Conservation (phyloP, 2,113 vertebrate genomes). For the Petaurus breviceps region DNA sequence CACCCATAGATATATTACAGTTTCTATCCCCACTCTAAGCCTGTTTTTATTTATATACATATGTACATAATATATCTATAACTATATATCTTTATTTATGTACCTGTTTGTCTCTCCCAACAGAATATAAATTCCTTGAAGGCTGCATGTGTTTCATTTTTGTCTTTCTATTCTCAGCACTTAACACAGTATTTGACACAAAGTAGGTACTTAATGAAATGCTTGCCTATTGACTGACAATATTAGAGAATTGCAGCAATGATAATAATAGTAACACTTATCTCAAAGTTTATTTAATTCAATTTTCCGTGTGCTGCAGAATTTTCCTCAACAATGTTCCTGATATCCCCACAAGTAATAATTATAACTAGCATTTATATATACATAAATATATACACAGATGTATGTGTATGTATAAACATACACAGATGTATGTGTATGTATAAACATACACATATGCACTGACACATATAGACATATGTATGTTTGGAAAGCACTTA, state of each 20-base stretch:
- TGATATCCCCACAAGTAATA: not conserved
- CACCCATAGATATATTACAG: not conserved
- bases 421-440: too few relatives aligned
- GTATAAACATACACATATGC: not conserved
- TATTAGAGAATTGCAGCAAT: not conserved
- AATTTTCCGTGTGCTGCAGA: not conserved
- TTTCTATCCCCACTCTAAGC: not conserved
- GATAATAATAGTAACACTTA: not conserved
- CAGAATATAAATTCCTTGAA: not conserved
- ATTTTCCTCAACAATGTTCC: not conserved
- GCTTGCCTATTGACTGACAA: not conserved
- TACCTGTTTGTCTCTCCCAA: not conserved
- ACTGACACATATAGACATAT: not conserved
- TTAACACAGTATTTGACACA: not conserved
- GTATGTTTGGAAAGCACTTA: not conserved
- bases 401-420: not conserved
- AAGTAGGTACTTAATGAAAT: not conserved
- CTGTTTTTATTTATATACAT: not conserved
- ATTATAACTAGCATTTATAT: not conserved
- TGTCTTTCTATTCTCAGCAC: not conserved
- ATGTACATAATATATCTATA: not conserved
- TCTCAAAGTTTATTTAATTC: not conserved
- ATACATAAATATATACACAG: not conserved
- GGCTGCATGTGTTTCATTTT: not conserved
- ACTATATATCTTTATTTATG: not conserved